Evolutionary conservation across 92 coral and sea anemone species (phyloP).

Genomic region (Pocillopora grandis): DNA sequence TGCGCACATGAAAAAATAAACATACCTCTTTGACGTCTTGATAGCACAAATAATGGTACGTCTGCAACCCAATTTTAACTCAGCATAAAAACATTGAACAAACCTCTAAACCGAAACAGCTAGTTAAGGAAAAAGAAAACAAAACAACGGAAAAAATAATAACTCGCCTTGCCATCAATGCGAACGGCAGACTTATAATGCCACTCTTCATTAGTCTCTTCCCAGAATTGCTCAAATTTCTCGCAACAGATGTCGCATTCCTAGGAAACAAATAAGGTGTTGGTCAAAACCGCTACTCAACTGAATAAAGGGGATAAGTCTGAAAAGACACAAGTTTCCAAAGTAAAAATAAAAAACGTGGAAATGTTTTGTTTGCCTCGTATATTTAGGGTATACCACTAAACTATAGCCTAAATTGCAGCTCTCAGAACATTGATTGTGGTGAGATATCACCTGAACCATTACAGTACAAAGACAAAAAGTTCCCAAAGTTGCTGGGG

Average conservation of each 20-base stretch:
- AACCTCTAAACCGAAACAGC: neutral
- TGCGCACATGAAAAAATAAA: neutral
- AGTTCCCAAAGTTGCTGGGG: too few relatives aligned
- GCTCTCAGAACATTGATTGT: too few relatives aligned
- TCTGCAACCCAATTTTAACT: slow-evolving; percentile 61
- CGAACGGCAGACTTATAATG: slow-evolving; percentile 94
- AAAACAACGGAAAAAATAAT: neutral
- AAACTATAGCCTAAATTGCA: too few relatives aligned
- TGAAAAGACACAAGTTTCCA: too few relatives aligned
- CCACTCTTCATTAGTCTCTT: slow-evolving; percentile 94
- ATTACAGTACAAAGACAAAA: too few relatives aligned
- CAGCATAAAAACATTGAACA: slow-evolving; percentile 8
- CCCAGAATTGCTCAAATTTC: slow-evolving; percentile 98
- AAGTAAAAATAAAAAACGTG: too few relatives aligned
- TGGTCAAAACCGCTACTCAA: neutral
- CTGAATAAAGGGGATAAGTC: too few relatives aligned
- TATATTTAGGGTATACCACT: too few relatives aligned
- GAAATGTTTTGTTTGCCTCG: too few relatives aligned
- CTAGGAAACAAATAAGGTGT: slow-evolving; percentile 34
- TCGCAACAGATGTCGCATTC: slow-evolving; percentile 93
- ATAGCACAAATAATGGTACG: slow-evolving; percentile 88
- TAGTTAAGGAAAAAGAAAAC: neutral
- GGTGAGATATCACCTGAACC: too few relatives aligned
- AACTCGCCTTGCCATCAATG: slow-evolving; percentile 93
- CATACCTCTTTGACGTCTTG: slow-evolving; percentile 98